phyloP scores from a whole-genome alignment of 2,113 vertebrate genomes.

The Gasterosteus aculeatus region DNA sequence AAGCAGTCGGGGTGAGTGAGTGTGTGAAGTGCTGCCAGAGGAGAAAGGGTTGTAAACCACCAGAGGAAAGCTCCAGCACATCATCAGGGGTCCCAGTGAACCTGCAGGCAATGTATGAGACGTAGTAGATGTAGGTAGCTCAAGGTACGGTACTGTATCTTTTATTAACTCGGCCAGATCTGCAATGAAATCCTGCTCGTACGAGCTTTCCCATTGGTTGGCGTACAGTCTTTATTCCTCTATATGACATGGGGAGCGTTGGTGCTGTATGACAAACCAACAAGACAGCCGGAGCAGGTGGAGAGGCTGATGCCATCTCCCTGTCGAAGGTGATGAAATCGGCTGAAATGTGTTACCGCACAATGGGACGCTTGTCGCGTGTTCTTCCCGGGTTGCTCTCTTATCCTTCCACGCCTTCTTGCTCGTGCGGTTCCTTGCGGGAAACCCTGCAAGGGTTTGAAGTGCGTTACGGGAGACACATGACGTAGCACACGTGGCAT shows the following conservation, averaged over 20 bases:
- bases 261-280: not conserved
- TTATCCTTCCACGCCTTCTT: not conserved
- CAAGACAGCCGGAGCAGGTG: not conserved
- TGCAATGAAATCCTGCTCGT: not conserved
- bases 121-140: not conserved
- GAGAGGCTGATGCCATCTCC: constrained; percentile 4
- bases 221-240: not conserved
- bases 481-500: not conserved
- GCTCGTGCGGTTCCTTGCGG: too few relatives aligned
- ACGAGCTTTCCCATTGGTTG: not conserved
- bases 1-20: constrained; percentile 36
- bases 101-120: not conserved
- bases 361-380: not conserved
- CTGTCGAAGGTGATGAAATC: constrained; percentile 49
- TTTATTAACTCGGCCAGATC: not conserved
- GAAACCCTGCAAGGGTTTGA: not conserved
- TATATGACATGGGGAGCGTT: not conserved
- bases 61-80: constrained; percentile 42
- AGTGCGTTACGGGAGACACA: too few relatives aligned
- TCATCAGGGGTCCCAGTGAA: not conserved
- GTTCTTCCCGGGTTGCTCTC: not conserved
- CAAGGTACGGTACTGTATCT: not conserved
- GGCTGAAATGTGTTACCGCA: constrained; percentile 41
- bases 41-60: constrained; percentile 47
- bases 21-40: constrained; percentile 72